Base-by-base conservation (phyloP, 1,140 invertebrate genomes). In the Paramacrobiotus metropolitanus region DNA sequence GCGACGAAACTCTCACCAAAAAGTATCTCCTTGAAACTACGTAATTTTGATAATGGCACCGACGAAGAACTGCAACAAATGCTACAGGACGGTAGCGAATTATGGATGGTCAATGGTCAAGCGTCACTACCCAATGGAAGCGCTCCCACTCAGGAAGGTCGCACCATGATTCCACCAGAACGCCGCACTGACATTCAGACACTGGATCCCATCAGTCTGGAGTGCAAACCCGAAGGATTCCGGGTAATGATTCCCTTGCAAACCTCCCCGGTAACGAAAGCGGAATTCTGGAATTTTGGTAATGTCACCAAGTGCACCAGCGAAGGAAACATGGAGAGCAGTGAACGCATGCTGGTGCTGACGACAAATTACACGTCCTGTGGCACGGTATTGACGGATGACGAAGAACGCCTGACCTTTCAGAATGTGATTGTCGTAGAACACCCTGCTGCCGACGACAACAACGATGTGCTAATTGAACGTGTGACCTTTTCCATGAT, bases 401-500 rank as follows among this genome's bases (percentile, higher is more conserved):
- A 55, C 48, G 48, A 55, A 24, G 48, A 55, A 24, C 15, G 48
- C 28, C 48, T 55, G 15, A 55, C 28, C 48, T 55, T 55, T 24
- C 48, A 55, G 24, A 55, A 55, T 24, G 48, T 55, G 15, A 24
- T 55, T 15, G 48, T 55, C 9, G 48, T 55, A 20, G 15, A 55
- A 24, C 48, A 55, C 48, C 48, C 48, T 15, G 48, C 48, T 4
- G 28, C 15, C 48, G 24, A 55, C 15, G 24, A 55, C 48, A 55
- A 4, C 15, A 55, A 55, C 48, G 15, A 15, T 55, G 15, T 55
- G 15, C n/a, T n/a, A n/a, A 55, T 55, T 24, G 48, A 55, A 28
- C 48, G 48, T 24, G 48, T 55, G 48, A 24, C 15, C 4, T 55
- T 55, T 24, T 55, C 48, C 48, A 55, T 55, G 48, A 55, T 55